Evolutionary conservation across 2,888 invertebrate genomes (phyloP).

Genomic region (Ichneumon xanthorius): DNA sequence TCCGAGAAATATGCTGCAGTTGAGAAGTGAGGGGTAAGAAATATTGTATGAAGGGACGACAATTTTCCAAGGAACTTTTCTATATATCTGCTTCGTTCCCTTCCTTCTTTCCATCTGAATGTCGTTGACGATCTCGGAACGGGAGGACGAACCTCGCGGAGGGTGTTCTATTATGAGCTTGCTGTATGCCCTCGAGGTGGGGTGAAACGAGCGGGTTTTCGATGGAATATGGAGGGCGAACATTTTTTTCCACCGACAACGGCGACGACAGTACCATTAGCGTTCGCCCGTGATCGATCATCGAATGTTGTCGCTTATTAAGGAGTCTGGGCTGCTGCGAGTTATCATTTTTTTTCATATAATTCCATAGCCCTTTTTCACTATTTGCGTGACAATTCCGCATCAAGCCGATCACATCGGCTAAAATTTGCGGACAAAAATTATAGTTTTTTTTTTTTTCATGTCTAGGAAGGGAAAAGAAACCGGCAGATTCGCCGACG

Average conservation of each 20-base stretch:
- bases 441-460: slow-evolving; percentile 20
- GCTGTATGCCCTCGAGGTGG: slow-evolving; percentile 1
- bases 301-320: slow-evolving; percentile 43
- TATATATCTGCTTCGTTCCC: not conserved
- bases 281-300: slow-evolving; percentile 35
- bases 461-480: slow-evolving; percentile 35
- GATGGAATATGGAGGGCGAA: slow-evolving; percentile 43
- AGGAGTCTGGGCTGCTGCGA: slow-evolving; percentile 1
- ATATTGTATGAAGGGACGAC: not conserved
- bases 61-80: slow-evolving; percentile 19
- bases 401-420: not conserved
- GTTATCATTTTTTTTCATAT: slow-evolving; percentile 11
- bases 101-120: slow-evolving; percentile 13
- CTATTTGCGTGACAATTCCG: slow-evolving; percentile 5
- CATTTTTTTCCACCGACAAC: slow-evolving; percentile 27
- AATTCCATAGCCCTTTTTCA: not conserved
- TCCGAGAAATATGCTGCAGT: not conserved
- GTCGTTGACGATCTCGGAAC: slow-evolving; percentile 26
- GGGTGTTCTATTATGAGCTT: slow-evolving; percentile 21
- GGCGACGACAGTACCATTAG: slow-evolving; percentile 40
- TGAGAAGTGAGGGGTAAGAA: not conserved
- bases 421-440: not conserved
- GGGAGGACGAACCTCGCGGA: slow-evolving; percentile 15
- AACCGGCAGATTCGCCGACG: slow-evolving; percentile 17
- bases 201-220: slow-evolving; percentile 2